Evolutionary conservation across 2,888 invertebrate genomes (phyloP).

Genomic region (Steinernema hermaphroditum): DNA sequence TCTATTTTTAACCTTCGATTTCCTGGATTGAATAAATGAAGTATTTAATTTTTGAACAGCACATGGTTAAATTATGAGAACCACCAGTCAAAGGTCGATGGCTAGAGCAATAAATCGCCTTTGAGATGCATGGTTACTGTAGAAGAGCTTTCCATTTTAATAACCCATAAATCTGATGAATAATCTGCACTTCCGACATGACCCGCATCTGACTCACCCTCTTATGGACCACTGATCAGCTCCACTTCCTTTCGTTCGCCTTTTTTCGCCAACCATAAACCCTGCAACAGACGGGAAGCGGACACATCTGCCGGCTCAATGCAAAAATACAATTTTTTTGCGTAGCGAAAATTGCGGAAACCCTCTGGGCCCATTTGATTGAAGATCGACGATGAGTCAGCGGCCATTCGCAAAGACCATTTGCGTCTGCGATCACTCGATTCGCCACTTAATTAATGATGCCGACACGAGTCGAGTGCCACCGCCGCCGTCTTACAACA

Average conservation of each 20-base stretch:
- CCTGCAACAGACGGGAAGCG: neutral
- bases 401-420: neutral
- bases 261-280: neutral
- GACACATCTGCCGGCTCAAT: neutral
- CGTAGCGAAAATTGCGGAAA: neutral
- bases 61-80: no score
- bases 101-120: no score
- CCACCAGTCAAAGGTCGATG: no score
- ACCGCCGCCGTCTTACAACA: neutral
- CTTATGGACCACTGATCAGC: conserved; percentile 3
- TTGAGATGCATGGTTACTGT: no score
- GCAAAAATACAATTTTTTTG: conserved; percentile 5
- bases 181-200: no score
- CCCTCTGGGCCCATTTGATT: neutral
- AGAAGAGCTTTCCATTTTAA: no score
- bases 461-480: conserved; percentile 12
- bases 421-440: neutral
- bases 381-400: conserved; percentile 17
- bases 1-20: no score
- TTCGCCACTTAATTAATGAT: neutral
- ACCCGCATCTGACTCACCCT: no score
- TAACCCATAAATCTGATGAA: no score
- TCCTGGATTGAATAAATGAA: no score
- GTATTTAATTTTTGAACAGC: no score
- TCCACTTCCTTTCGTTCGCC: conserved; percentile 8